Conservation (phyloP, 2,888 invertebrate species). For the Rotaria macrura region DNA sequence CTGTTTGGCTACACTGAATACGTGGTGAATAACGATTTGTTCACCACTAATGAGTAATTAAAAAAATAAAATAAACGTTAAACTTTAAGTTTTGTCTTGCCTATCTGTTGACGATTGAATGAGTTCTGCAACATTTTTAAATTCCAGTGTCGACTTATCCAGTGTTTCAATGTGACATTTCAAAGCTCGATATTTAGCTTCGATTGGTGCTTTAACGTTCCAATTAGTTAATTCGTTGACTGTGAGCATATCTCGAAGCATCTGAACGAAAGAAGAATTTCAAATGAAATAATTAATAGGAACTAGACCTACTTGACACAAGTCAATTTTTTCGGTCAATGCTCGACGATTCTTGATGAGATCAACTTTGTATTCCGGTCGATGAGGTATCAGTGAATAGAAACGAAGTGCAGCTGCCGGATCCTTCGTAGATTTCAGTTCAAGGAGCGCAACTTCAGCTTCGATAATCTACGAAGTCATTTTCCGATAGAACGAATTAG, state of each 20-base stretch:
- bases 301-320: neutral
- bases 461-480: neutral
- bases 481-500: too few species aligned
- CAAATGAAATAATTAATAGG: too few species aligned
- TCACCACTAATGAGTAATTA: neutral
- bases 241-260: constrained; percentile 43
- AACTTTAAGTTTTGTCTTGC: constrained; percentile 21
- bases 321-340: neutral
- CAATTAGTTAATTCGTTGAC: constrained; percentile 45
- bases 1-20: constrained; percentile 41
- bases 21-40: constrained; percentile 34
- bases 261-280: constrained; percentile 35
- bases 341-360: neutral
- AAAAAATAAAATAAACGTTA: neutral
- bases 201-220: constrained; percentile 38
- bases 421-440: neutral
- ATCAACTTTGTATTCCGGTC: neutral
- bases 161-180: constrained; percentile 40
- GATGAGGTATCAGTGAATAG: neutral
- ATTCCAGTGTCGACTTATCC: neutral
- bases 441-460: neutral
- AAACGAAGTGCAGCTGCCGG: constrained; percentile 37
- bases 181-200: constrained; percentile 43
- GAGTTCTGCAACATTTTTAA: neutral
- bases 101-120: neutral